Evolutionary conservation across 1,140 invertebrate genomes (phyloP).

Genomic region (Neomicropteryx cornuta): DNA sequence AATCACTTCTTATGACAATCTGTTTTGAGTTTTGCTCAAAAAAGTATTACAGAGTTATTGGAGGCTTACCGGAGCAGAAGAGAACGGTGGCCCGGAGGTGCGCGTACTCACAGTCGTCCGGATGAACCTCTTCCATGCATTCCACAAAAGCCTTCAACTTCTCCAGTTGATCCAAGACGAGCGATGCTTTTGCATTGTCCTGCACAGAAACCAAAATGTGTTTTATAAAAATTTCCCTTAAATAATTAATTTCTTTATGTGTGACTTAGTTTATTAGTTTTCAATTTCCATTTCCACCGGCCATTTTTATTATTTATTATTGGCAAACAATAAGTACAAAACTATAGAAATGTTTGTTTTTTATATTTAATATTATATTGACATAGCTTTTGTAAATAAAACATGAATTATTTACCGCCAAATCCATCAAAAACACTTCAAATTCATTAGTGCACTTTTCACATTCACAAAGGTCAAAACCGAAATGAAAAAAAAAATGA

Average conservation of each 20-base stretch:
- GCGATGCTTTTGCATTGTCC: conserved; percentile 44
- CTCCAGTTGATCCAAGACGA: conserved; percentile 68
- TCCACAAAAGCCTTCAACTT: conserved; percentile 75
- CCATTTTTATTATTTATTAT: conserved; percentile 7
- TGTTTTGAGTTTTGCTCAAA: too few species aligned
- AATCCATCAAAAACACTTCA: too few species aligned
- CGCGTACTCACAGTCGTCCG: conserved; percentile 77
- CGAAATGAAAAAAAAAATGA: too few species aligned
- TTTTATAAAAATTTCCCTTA: conserved; percentile 4
- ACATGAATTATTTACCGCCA: not conserved
- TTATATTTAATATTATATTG: too few species aligned
- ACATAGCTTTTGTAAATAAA: too few species aligned
- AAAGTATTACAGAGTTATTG: too few species aligned
- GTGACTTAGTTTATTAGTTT: not conserved
- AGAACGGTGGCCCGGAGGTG: conserved; percentile 82
- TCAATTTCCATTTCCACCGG: not conserved
- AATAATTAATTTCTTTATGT: not conserved
- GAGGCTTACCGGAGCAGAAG: conserved; percentile 35
- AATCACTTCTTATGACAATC: too few species aligned
- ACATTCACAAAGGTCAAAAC: not conserved
- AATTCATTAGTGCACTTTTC: too few species aligned
- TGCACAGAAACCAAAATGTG: too few species aligned
- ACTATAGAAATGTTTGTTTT: too few species aligned
- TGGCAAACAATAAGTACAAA: too few species aligned
- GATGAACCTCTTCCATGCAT: conserved; percentile 59